Percentiles rank a stretch among this genome's conserved stretches.
Evolutionary conservation across 2,113 vertebrate genomes (phyloP).

Genomic region (Etia nguti): DNA sequence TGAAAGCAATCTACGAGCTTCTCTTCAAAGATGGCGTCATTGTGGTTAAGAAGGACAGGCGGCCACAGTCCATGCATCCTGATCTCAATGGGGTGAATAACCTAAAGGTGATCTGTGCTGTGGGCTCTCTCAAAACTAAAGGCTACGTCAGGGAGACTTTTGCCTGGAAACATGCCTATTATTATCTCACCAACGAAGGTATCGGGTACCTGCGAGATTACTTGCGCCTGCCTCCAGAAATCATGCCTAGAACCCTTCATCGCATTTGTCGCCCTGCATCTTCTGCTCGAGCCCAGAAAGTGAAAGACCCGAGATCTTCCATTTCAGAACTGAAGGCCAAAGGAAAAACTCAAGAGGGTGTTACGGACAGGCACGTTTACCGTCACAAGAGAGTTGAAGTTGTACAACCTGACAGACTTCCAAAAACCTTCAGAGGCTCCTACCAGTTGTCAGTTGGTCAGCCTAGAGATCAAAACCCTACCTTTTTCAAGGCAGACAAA

Average conservation of each 20-base stretch:
- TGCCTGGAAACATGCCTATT: conserved; percentile 80
- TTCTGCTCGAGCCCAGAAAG: not conserved
- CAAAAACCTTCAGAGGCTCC: not conserved
- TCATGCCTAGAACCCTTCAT: conserved; percentile 75
- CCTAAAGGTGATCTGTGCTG: conserved; percentile 72
- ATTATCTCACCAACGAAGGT: conserved; percentile 80
- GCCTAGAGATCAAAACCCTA: not conserved
- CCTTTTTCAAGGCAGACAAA: not conserved
- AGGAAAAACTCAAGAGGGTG: not conserved
- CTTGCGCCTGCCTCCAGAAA: conserved; percentile 77
- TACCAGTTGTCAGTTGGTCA: not conserved
- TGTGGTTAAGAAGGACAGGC: conserved; percentile 78
- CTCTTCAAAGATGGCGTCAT: conserved; percentile 80
- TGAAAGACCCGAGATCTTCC: conserved; percentile 30
- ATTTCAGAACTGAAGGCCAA: conserved; percentile 8
- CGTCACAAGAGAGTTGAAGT: conserved; percentile 53
- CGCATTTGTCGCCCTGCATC: conserved; percentile 30
- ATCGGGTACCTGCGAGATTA: conserved; percentile 72
- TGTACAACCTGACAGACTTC: not conserved
- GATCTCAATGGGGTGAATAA: conserved; percentile 74
- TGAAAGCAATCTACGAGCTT: conserved; percentile 78
- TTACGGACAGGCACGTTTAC: conserved; percentile 54
- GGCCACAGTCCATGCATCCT: conserved; percentile 74
- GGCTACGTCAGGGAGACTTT: conserved; percentile 76
- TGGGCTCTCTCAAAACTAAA: conserved; percentile 77